Conservation (phyloP, 2,888 invertebrate species). For the Chymomyza caudatula region DNA sequence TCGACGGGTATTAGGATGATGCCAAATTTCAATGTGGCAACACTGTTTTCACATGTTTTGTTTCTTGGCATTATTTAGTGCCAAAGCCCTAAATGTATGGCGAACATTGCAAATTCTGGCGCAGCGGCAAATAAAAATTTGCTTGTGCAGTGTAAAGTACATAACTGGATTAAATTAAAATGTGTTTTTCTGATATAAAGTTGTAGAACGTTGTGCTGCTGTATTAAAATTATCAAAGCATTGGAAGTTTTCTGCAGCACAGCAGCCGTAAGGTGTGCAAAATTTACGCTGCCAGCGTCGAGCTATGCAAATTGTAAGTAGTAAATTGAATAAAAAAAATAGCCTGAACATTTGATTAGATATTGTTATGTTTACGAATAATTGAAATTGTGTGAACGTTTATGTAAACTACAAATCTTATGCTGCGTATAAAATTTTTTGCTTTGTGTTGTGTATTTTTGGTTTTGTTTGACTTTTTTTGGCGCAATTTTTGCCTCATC, state of each 20-base stretch:
- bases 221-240: not conserved
- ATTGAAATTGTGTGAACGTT: not conserved
- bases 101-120: not conserved
- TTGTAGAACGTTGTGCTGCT: not conserved
- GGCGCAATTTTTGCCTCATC: constrained; percentile 63
- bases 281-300: constrained; percentile 30
- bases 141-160: not conserved
- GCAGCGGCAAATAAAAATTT: not conserved
- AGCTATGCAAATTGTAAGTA: constrained; percentile 38
- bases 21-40: not conserved
- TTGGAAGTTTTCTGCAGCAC: not conserved
- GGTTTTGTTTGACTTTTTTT: constrained; percentile 61
- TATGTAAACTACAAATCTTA: not conserved
- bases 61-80: not conserved
- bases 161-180: not conserved
- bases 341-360: constrained; percentile 13
- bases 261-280: constrained; percentile 18
- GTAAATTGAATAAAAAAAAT: constrained; percentile 1
- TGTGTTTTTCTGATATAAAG: not conserved
- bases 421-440: constrained; percentile 4
- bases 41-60: not conserved
- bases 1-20: not conserved
- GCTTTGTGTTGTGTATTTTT: constrained; percentile 7
- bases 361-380: constrained; percentile 5
- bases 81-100: not conserved